Evolutionary conservation across 2,888 invertebrate genomes (phyloP).

Genomic region (Drosophila silvestris): DNA sequence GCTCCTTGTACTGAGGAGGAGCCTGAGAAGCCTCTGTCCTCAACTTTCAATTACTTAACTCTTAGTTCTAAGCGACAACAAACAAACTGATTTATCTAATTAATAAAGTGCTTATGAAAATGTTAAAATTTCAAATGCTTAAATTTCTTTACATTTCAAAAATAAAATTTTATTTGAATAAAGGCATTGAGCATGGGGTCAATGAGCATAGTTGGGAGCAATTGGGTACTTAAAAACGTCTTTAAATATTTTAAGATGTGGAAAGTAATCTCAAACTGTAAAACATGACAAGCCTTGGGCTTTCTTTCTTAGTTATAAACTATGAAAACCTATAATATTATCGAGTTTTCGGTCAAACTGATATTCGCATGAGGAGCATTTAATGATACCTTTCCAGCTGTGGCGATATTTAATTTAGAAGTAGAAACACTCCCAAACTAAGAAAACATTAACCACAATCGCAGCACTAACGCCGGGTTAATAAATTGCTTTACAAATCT

Average conservation of each 20-base stretch:
- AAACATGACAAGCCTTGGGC: neutral
- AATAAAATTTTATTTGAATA: neutral
- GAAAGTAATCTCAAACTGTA: neutral
- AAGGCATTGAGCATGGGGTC: neutral
- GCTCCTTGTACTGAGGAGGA: conserved; percentile 76
- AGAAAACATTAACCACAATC: neutral
- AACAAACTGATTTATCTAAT: conserved; percentile 51
- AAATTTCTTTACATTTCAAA: no score
- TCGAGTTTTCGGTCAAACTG: no score
- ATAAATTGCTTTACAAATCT: no score
- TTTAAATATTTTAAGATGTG: neutral
- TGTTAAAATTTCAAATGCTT: conserved; percentile 7
- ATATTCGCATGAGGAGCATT: no score
- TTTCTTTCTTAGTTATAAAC: neutral
- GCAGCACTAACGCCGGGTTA: neutral
- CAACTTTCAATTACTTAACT: conserved; percentile 37
- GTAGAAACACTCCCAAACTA: neutral
- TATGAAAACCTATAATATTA: neutral
- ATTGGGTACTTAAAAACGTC: neutral
- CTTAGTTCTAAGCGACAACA: conserved; percentile 50
- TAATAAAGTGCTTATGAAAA: conserved; percentile 51
- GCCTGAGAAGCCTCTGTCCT: conserved; percentile 43
- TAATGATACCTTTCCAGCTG: neutral
- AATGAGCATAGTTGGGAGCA: neutral
- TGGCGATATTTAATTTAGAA: neutral